Conservation (phyloP, 2,797 vertebrate species). For the Acanthornis magna region DNA sequence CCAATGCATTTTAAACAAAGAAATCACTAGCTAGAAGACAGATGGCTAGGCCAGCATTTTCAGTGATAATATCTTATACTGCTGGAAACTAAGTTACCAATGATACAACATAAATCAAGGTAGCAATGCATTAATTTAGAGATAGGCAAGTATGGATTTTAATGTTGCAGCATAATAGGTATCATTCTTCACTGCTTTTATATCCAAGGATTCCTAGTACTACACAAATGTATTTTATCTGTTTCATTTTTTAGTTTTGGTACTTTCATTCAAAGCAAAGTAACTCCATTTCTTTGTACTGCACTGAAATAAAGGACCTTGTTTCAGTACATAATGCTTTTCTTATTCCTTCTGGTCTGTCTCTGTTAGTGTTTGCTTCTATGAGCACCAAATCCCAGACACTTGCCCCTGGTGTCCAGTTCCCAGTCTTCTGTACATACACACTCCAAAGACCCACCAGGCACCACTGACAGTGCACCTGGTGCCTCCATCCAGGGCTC, state of each 20-base stretch:
- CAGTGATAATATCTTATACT: not conserved
- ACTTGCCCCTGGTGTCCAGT: not conserved
- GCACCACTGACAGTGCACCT: not conserved
- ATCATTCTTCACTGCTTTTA: slow-evolving; percentile 28
- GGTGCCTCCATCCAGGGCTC: not conserved
- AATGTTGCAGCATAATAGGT: not conserved
- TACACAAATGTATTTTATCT: slow-evolving; percentile 7
- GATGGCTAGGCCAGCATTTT: not conserved
- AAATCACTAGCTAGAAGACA: not conserved
- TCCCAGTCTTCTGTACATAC: not conserved
- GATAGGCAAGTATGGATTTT: slow-evolving; percentile 36
- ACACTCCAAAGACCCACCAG: accelerated
- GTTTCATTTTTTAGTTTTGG: slow-evolving; percentile 5
- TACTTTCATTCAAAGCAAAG: slow-evolving; percentile 2
- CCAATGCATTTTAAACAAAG: not conserved
- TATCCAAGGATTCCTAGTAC: slow-evolving; percentile 22
- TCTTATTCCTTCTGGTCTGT: not conserved
- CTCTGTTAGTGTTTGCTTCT: not conserved
- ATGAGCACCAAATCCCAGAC: not conserved
- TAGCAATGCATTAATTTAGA: not conserved
- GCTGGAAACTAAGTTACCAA: slow-evolving; percentile 19
- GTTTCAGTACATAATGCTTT: slow-evolving; percentile 46
- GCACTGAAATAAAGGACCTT: slow-evolving; percentile 54
- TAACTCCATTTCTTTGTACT: slow-evolving; percentile 57
- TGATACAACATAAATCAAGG: slow-evolving; percentile 1